Base-by-base conservation (phyloP, 2,113 vertebrate species). In the Trochalopteron elliotii region DNA sequence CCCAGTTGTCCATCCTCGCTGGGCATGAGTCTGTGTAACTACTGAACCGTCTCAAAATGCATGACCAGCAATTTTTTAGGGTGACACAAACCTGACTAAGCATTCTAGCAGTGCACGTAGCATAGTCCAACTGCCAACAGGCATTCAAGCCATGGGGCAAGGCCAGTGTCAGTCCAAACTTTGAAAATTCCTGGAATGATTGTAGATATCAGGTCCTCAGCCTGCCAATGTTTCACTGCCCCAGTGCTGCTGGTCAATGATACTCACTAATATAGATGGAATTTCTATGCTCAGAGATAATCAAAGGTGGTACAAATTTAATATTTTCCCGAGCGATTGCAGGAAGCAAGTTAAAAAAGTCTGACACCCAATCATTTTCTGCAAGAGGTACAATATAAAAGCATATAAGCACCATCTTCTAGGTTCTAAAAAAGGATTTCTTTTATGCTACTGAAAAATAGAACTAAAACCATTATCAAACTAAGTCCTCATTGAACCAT, bases 321-420 rank as follows among this genome's bases (percentile, higher is more conserved):
- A 24, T 55, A 74, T 30, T 80, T 59, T 64, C 56, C 35, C 3
- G 3, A 63, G 35, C 12, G 7, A 57, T 1, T 50, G 37, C 55
- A 64, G 15, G 22, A 90, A 90, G 39, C 25, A 55, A 80, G 27
- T 63, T 88, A 0, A 22, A 78, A 45, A 90, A 42, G 25, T 63
- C 71, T 81, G 52, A 87, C 15, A 77, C 14, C 14, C 68, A 12
- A 28, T 23, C 83, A 88, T 78, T 86, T 93, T 87, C 89, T 87
- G 31, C 50, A 92, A 60, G 18, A 71, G 21, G 8, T 68, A 77
- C 30, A 39, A 63, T 17, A 28, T 20, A 67, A 80, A 91, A 42
- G 50, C 39, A 67, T 28, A 44, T 14, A 67, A 83, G 35, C 42
- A 70, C 33, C 24, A 61, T 5, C 39, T 74, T 10, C 33, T 30